A percentile compares a stretch with the other conserved stretches of the same genome.
Evolutionary conservation across 2,888 invertebrate genomes (phyloP).

Genomic region (Bombylius major): DNA sequence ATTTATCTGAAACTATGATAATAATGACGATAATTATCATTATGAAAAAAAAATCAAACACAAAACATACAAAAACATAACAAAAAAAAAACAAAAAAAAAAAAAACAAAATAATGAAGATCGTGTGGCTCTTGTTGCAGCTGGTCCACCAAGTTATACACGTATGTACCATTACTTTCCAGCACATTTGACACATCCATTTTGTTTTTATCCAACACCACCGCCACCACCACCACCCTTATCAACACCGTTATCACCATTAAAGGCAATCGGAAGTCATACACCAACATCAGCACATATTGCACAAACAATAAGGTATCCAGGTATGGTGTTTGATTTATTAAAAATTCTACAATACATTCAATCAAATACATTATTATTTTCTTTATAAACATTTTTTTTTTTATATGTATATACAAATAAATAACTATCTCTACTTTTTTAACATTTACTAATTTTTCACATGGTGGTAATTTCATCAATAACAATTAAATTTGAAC

Average conservation of each 20-base stretch:
- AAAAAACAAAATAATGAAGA: slow-evolving; percentile 30
- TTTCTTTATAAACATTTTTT: too few relatives aligned
- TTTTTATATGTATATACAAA: too few relatives aligned
- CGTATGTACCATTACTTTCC: slow-evolving; percentile 49
- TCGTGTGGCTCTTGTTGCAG: slow-evolving; percentile 49
- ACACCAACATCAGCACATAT: slow-evolving; percentile 34
- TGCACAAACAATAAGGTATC: slow-evolving; percentile 37
- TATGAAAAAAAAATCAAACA: too few relatives aligned
- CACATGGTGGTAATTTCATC: too few relatives aligned
- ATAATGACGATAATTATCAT: too few relatives aligned
- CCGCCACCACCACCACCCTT: slow-evolving; percentile 31
- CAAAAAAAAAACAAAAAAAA: not conserved
- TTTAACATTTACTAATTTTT: too few relatives aligned
- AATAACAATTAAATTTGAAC: too few relatives aligned
- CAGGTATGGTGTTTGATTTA: slow-evolving; percentile 28
- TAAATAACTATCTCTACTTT: too few relatives aligned
- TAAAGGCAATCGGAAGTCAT: slow-evolving; percentile 31
- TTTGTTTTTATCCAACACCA: slow-evolving; percentile 38
- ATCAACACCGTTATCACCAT: slow-evolving; percentile 20
- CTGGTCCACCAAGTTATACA: slow-evolving; percentile 48
- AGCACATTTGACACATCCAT: slow-evolving; percentile 41
- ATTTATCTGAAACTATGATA: too few relatives aligned
- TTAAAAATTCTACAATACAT: slow-evolving; percentile 4
- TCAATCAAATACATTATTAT: not conserved
- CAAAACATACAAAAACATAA: not conserved